These are phyloP conservation scores for Bufo bufo DNA, from an alignment of 2,113 vertebrate species.

Conservation along the genomic window DNA sequence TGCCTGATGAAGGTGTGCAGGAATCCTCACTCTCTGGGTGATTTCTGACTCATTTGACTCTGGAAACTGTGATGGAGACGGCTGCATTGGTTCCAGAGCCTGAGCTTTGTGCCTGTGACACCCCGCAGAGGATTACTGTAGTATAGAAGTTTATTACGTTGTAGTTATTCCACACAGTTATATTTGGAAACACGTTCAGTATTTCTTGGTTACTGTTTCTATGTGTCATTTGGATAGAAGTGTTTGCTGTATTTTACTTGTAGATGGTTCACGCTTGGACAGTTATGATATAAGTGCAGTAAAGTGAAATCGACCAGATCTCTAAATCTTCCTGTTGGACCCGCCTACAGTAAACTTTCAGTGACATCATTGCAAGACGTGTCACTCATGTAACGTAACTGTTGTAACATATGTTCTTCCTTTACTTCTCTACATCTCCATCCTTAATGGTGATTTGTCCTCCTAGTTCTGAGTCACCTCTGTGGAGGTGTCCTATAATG, in stretches of 20 bases:
- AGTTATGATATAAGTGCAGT: background rate
- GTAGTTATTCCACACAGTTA: constrained; percentile 7
- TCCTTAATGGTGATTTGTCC: too few species aligned
- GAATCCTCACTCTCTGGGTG: background rate
- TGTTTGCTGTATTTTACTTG: background rate
- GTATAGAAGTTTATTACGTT: background rate
- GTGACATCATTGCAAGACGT: background rate
- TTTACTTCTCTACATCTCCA: background rate
- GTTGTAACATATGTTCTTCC: background rate
- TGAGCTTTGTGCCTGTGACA: background rate
- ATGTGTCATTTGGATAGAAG: background rate
- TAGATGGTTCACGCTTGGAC: background rate
- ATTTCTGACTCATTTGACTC: background rate
- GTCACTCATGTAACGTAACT: too few species aligned
- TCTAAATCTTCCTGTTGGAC: background rate
- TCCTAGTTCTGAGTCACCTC: too few species aligned
- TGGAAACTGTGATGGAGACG: background rate
- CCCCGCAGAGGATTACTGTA: background rate
- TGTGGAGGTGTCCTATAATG: too few species aligned
- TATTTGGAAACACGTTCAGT: background rate
- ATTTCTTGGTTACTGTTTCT: constrained; percentile 13
- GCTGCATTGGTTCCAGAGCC: background rate
- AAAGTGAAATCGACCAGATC: background rate
- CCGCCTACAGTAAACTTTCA: background rate
- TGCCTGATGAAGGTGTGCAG: background rate